Conservation (phyloP, 2,797 vertebrate species). For the Sebastes minor region DNA sequence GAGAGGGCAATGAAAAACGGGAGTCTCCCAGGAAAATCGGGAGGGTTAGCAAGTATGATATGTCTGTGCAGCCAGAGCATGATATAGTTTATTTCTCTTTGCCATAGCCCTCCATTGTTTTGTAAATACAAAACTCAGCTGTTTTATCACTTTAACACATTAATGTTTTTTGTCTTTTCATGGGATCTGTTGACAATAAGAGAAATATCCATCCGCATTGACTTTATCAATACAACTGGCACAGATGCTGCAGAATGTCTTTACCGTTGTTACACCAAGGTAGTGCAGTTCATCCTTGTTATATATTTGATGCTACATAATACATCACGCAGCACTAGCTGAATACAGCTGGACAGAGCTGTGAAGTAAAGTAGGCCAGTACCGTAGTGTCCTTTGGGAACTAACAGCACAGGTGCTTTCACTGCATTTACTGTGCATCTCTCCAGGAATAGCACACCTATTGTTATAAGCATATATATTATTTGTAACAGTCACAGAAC, state of each 20-base stretch:
- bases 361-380: slow-evolving; percentile 54
- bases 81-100: not conserved
- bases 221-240: not conserved
- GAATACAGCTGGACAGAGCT: slow-evolving; percentile 4
- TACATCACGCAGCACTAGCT: slow-evolving; percentile 14
- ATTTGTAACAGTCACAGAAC: not conserved
- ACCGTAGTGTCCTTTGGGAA: slow-evolving; percentile 32
- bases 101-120: not conserved
- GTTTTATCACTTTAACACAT: not conserved
- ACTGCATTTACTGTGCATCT: not conserved
- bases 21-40: no score
- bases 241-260: not conserved
- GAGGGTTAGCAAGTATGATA: not conserved
- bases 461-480: not conserved
- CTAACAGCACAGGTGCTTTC: slow-evolving; percentile 27
- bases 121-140: not conserved
- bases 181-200: not conserved
- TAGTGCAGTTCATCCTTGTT: not conserved
- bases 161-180: not conserved
- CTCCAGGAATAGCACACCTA: slow-evolving; percentile 32
- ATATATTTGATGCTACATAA: slow-evolving; percentile 3
- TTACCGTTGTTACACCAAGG: not conserved
- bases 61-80: not conserved
- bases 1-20: no score
- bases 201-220: not conserved